Base-by-base conservation (phyloP, 1,140 invertebrate genomes). In the Halyomorpha halys region DNA sequence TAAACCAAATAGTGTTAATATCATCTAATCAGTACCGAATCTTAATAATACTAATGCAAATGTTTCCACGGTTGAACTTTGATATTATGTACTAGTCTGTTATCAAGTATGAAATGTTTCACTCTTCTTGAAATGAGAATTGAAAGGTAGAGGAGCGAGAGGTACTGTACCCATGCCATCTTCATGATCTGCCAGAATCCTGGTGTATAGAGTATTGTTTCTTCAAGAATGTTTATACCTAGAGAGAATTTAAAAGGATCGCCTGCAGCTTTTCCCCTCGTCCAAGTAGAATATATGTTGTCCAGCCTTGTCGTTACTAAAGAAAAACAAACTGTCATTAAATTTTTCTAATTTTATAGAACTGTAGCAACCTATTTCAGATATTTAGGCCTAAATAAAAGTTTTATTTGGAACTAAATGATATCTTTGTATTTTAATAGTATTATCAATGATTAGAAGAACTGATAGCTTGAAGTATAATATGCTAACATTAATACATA, bases 291-390 rank as follows among this genome's bases (percentile, higher is more conserved):
- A 44, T 66, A 63, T 5, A 60, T 27, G 30, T 66, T 66, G 49
- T 63, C 61, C 39, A 66, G n/a, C 16, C 54, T 47, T 16, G 65
- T 62, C 16, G 60, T 66, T 16, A 66, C 65, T 66, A 60, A 39
- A 65, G 27, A 30, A 30, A 30, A 30, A 30, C 27, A 30, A 8
- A n/a, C n/a, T n/a, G n/a, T n/a, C n/a, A n/a, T n/a, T n/a, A n/a
- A n/a, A n/a, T n/a, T n/a, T n/a, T n/a, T n/a, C n/a, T n/a, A n/a
- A n/a, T n/a, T n/a, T n/a, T n/a, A n/a, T n/a, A 30, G 8, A 30
- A 30, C 8, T 30, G 27, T 30, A 30, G 27, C 27, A 30, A n/a
- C n/a, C n/a, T n/a, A n/a, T n/a, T n/a, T n/a, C n/a, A n/a, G n/a
- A n/a, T n/a, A n/a, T n/a, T n/a, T n/a, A n/a, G n/a, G n/a, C n/a